Conservation (phyloP, 2,797 vertebrate species). For the Perodicticus potto region DNA sequence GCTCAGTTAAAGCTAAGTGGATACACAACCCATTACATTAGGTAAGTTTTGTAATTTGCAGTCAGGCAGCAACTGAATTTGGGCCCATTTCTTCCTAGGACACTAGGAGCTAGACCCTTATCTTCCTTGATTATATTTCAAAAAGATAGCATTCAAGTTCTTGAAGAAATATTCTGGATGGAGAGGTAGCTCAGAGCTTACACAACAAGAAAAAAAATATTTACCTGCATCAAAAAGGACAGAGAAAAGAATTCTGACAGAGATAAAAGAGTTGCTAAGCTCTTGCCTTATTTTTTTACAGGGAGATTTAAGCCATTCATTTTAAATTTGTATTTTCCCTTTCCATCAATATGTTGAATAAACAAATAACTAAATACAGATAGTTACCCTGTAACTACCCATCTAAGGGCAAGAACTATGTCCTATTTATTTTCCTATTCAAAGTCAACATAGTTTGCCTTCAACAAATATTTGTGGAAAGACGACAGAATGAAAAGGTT, state of each 20-base stretch:
- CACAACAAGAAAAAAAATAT: background rate
- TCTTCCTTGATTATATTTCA: background rate
- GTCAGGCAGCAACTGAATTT: background rate
- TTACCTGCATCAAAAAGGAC: background rate
- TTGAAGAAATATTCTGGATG: background rate
- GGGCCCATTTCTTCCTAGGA: background rate
- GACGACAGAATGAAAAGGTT: background rate
- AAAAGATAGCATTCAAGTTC: background rate
- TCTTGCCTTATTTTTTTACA: background rate
- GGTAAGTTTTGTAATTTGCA: background rate
- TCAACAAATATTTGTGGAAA: background rate
- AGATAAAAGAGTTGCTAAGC: background rate
- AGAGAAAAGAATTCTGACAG: background rate
- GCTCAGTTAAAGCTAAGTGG: background rate
- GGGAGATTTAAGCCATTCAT: background rate
- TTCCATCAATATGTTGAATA: background rate
- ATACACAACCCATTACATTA: no score
- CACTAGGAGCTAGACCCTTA: background rate
- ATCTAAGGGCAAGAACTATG: background rate
- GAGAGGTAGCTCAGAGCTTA: background rate
- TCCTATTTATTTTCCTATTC: background rate
- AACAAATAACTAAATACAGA: constrained; percentile 10
- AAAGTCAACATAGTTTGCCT: background rate
- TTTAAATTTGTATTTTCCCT: background rate
- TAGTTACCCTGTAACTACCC: background rate